Base-by-base conservation (phyloP, 2,888 invertebrate species). In the Camptogramma bilineatum region DNA sequence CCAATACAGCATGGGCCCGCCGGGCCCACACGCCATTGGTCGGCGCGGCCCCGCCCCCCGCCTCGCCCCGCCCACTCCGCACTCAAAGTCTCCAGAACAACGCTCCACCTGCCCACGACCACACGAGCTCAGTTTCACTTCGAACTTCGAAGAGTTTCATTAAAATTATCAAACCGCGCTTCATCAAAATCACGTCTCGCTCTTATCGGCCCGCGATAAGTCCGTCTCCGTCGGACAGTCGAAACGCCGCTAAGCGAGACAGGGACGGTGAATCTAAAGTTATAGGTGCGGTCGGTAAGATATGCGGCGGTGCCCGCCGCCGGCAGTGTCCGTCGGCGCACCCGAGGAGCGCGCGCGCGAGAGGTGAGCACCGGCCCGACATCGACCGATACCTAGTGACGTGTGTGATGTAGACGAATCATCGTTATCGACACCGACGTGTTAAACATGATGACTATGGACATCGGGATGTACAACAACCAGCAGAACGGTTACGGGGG, bases 401-500 rank as follows among this genome's bases (percentile, higher is more conserved):
- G 91, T 91, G 90, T 85, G 88, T 86, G 85, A 84, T 85, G 83
- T 89, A 85, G 76, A 72, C 70, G 76, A 28, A 7, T 75, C 73
- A 68, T 83, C 76, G 79, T 74, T 84, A 83, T 86, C 85, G 85
- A 86, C 82, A 86, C 82, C 80, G 79, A 82, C 81, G 84, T 83
- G 85, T 85, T 78, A 88, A 88, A 87, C 90, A 96, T 96, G 96
- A 96, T 96, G 95, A 96, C 95, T 94, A 96, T 96, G 96, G 96
- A 96, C 94, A 94, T 96, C 94, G 95, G 96, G 84, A 96, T 96
- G 96, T 96, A 96, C 94, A 95, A 95, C 83, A 94, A 94, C 88
- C 94, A 94, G 84, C 94, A 95, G 86, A 94, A 94, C 83, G 88
- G 90, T 80, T 93, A 93, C 81, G 86, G 84, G 72, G 90, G 91